phyloP scores from a whole-genome alignment of 2,113 vertebrate genomes.

The Corythoichthys haematopterus region DNA sequence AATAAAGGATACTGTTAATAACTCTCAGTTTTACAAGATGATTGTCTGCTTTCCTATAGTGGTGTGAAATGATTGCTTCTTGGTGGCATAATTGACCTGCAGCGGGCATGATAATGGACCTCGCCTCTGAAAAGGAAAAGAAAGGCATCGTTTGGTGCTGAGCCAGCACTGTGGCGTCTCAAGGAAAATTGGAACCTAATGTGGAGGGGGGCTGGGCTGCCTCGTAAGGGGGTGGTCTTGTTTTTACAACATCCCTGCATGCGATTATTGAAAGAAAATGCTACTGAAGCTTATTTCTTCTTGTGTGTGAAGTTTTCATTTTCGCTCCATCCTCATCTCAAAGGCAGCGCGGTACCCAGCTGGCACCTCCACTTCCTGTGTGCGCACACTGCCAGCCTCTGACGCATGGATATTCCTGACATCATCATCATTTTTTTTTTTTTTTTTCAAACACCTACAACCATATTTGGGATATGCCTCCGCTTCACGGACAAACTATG shows the following conservation, averaged over 20 bases:
- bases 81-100: conserved; percentile 57
- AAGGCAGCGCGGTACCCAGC: conserved; percentile 15
- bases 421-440: conserved; percentile 42
- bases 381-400: conserved; percentile 53
- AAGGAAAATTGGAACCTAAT: conserved; percentile 16
- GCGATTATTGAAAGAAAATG: background rate
- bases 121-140: conserved; percentile 37
- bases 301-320: background rate
- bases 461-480: conserved; percentile 44
- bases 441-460: conserved; percentile 19
- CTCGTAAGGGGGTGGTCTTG: background rate
- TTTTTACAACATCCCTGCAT: conserved; percentile 4
- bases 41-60: no score
- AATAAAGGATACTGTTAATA: no score
- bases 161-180: conserved; percentile 49
- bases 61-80: conserved; percentile 47
- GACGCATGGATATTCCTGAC: conserved; percentile 51
- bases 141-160: conserved; percentile 46
- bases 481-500: background rate
- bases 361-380: conserved; percentile 40
- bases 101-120: conserved; percentile 48
- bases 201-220: background rate
- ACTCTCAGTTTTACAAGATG: no score
- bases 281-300: background rate
- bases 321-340: conserved; percentile 1